Evolutionary conservation across 2,113 vertebrate species (phyloP).

Genomic region (Noctilio leporinus): DNA sequence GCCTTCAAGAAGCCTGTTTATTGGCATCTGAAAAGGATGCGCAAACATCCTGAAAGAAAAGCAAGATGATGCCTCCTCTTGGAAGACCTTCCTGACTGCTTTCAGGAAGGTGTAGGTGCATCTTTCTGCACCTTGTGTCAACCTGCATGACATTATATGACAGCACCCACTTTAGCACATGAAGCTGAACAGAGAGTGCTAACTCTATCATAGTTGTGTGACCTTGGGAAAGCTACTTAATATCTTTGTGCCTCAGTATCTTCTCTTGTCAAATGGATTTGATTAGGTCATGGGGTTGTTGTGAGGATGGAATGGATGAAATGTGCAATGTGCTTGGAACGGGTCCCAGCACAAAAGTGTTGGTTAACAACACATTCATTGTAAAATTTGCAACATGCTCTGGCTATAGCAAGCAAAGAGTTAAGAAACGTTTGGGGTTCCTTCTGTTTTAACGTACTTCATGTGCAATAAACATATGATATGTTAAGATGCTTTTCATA

Average conservation of each 20-base stretch:
- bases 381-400: slow-evolving; percentile 48
- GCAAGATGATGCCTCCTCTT: background rate
- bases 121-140: background rate
- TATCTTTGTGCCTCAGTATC: background rate
- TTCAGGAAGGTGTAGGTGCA: background rate
- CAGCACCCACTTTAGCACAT: background rate
- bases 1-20: background rate
- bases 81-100: background rate
- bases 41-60: background rate
- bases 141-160: background rate
- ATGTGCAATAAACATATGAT: slow-evolving; percentile 51
- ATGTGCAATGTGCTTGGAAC: background rate
- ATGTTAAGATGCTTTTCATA: slow-evolving; percentile 18
- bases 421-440: slow-evolving; percentile 48
- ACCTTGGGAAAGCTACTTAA: background rate
- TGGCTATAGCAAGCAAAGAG: slow-evolving; percentile 51
- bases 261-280: background rate
- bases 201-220: background rate
- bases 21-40: background rate
- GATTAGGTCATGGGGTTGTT: background rate
- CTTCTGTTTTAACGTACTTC: slow-evolving; percentile 61
- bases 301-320: background rate
- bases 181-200: background rate
- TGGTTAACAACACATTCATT: slow-evolving; percentile 49
- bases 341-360: background rate